Conservation (phyloP, 2,888 invertebrate species). For the Clepsis dumicolana region DNA sequence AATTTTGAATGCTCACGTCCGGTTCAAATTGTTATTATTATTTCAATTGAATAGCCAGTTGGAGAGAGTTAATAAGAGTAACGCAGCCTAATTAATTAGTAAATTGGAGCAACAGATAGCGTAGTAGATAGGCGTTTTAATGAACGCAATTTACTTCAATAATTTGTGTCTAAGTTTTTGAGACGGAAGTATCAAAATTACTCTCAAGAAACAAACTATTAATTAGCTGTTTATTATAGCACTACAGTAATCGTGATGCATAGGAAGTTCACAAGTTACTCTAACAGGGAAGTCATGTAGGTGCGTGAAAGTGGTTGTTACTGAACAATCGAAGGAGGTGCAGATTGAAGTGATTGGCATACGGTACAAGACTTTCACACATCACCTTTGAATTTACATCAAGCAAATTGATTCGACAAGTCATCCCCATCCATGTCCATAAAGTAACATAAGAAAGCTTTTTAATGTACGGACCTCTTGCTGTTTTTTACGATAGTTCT, state of each 20-base stretch:
- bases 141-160: constrained; percentile 38
- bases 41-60: constrained; percentile 30
- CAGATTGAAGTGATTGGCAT: constrained; percentile 31
- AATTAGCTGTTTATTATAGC: constrained; percentile 66
- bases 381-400: constrained; percentile 32
- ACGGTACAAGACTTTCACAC: constrained; percentile 32
- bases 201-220: constrained; percentile 67
- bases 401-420: constrained; percentile 33
- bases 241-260: constrained; percentile 59
- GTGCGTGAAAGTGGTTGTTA: constrained; percentile 21
- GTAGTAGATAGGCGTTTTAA: constrained; percentile 49
- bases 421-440: constrained; percentile 4
- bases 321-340: constrained; percentile 40
- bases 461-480: neutral
- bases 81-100: constrained; percentile 51
- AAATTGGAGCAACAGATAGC: constrained; percentile 47
- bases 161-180: constrained; percentile 50
- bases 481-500: neutral
- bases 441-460: neutral
- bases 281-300: neutral
- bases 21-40: constrained; percentile 5
- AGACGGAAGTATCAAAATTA: constrained; percentile 71
- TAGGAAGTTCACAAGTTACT: constrained; percentile 12
- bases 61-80: constrained; percentile 45
- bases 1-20: constrained; percentile 23